These are phyloP conservation scores for Xestia ashworthii DNA, from an alignment of 2,888 invertebrate genomes.

Conservation along the genomic window DNA sequence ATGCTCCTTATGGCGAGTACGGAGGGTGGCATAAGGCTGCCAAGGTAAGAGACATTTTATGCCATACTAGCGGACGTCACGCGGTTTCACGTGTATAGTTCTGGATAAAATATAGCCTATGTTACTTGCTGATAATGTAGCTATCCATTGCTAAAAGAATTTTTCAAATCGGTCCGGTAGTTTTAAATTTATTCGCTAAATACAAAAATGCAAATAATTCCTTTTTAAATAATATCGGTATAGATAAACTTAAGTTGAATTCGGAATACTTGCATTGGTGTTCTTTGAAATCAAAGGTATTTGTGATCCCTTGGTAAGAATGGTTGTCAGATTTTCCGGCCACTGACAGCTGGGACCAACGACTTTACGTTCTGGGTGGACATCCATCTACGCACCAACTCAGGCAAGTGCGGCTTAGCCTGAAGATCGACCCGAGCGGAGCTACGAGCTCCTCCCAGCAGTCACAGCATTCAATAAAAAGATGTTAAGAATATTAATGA, in stretches of 20 bases:
- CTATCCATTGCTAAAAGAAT: too few species aligned
- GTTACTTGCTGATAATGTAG: too few species aligned
- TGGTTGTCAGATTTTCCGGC: not conserved
- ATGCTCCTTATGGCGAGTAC: slow-evolving; percentile 97
- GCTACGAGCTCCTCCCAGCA: too few species aligned
- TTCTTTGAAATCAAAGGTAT: not conserved
- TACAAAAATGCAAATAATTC: too few species aligned
- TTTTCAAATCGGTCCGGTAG: too few species aligned
- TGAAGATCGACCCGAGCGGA: not conserved
- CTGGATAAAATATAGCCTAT: too few species aligned
- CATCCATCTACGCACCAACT: not conserved
- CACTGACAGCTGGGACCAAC: too few species aligned
- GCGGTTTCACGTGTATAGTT: too few species aligned
- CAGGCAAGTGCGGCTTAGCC: not conserved
- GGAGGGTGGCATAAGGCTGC: slow-evolving; percentile 99
- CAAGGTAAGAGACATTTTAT: slow-evolving; percentile 88
- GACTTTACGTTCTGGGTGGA: too few species aligned
- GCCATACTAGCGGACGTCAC: not conserved
- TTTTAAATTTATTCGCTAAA: too few species aligned
- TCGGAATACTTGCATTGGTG: not conserved
- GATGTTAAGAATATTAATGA: not conserved
- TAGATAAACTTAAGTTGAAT: not conserved
- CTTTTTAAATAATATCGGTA: too few species aligned
- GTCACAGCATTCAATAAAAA: not conserved
- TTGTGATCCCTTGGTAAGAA: not conserved